Base-by-base conservation (phyloP, 1,140 invertebrate species). In the Brachionus rubens region DNA sequence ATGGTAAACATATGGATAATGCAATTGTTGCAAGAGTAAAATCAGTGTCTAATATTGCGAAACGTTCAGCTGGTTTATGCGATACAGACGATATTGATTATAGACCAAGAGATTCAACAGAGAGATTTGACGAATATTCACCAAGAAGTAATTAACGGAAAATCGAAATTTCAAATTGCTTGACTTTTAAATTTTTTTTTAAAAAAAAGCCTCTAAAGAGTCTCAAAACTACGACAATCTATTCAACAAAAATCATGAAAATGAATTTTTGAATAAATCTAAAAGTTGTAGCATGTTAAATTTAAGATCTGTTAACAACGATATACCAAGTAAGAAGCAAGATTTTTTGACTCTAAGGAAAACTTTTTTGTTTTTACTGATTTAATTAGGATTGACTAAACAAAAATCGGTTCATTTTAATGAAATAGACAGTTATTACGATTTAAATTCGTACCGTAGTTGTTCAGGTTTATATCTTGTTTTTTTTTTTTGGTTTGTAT, bases 221-320 rank as follows among this genome's bases (percentile, higher is more conserved):
- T 9, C 3, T 9, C 3, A 9, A 36, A 9, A 36, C 3, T 36
- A 36, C 9, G 33, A 36, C 3, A 36, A 36, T 36, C 14, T 46
- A 14, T 46, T 7, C n/a, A 16, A 46, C 14, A 46, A 46, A 14
- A 10, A 9, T 65, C n/a, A 4, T 14, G 59, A 65, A 40, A 65
- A 43, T 65, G 59, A 65, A 12, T 43, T 65, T 65, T 21, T 65
- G 26, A 65, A 65, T 14, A 65, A 43, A 24, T 43, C 33, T 43
- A 65, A 65, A 24, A 65, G 59, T 43, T 65, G 59, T 65, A 65
- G 59, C n/a, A 65, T 65, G 59, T 19, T 65, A 19, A 65, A 65
- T 65, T 65, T 65, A 41, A 65, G 59, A 41, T 41, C 59, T 7
- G 24, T 65, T 19, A 65, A 24, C 59, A 24, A 41, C 12, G 40